Base-by-base conservation (phyloP, 2,113 vertebrate genomes). In the pig (Sus scrofa) region DNA sequence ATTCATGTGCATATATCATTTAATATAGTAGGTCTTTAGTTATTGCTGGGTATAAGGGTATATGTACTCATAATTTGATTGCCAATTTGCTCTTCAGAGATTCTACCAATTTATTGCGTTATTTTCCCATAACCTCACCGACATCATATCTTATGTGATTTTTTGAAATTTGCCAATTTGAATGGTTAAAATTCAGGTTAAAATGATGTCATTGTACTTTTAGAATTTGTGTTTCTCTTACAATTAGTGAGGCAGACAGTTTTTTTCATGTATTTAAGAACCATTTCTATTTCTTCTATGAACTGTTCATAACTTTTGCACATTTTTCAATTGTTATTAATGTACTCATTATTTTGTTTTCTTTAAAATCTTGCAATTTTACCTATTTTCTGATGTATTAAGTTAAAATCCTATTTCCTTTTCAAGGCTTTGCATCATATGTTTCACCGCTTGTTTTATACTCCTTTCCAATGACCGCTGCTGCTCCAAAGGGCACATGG, bases 241-340 rank as follows among this genome's bases (percentile, higher is more conserved):
- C 68, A 78, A 73, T 56, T 24, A 94, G 15, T 70, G 24, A 37
- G 56, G 26, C 89, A 58, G 71, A 30, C 7, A 90, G 14, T 79
- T 37, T 93, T 93, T 92, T 83, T 67, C 22, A 63, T 74, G 56
- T 70, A 39, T 77, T 92, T 67, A 56, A 70, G 60, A 52, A 10
- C 60, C 39, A 16, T 86, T 93, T 18, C 8, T 60, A 67, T 87
- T 91, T 71, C 81, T 62, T 84, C 44, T 95, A 54, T 89, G 71
- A 75, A 11, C 10, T 91, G 3, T 85, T 1, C 22, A 32, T 65
- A 44, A 11, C 7, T 85, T 84, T 4, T 70, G 14, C 52, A 15
- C 32, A 89, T 62, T 84, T 95, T 92, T 92, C 89, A 84, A 13
- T 68, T 68, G n/a, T 30, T 86, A 32, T 92, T 74, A 58, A 91